Evolutionary conservation across 2,888 invertebrate genomes (phyloP).

Genomic region (Sussaba pulchella): DNA sequence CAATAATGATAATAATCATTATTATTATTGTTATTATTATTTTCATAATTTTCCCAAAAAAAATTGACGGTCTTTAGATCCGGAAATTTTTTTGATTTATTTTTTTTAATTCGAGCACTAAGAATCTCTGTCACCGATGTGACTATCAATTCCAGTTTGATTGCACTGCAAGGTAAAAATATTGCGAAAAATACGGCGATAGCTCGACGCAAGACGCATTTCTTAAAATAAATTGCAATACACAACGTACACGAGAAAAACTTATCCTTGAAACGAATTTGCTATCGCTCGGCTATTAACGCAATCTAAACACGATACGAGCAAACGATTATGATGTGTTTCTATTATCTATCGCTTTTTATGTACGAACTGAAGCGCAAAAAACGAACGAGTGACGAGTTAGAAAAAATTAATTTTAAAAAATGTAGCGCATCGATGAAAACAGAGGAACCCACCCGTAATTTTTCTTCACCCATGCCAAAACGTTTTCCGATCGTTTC

Average conservation of each 20-base stretch:
- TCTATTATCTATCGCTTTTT: conserved; percentile 1
- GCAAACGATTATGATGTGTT: neutral
- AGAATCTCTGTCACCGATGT: neutral
- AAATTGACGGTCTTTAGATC: too few species aligned
- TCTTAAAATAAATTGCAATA: neutral
- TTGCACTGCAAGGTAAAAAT: neutral
- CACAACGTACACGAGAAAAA: neutral
- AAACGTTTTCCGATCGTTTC: neutral
- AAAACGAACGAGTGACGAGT: conserved; percentile 34
- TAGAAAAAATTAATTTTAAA: conserved; percentile 16
- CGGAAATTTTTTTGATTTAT: too few species aligned
- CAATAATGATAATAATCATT: too few species aligned
- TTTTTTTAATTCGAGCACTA: too few species aligned
- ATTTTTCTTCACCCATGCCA: conserved; percentile 7
- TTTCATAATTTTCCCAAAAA: too few species aligned
- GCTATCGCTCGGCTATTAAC: conserved; percentile 35
- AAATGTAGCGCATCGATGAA: conserved; percentile 20
- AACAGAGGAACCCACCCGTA: conserved; percentile 55
- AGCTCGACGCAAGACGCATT: neutral
- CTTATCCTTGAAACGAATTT: conserved; percentile 40
- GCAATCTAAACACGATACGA: conserved; percentile 9
- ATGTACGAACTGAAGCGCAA: neutral
- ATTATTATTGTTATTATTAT: too few species aligned
- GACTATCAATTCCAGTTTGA: neutral
- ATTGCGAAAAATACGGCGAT: neutral